Conservation (phyloP, 2,888 invertebrate species). For the Hirudinaria manillensis region DNA sequence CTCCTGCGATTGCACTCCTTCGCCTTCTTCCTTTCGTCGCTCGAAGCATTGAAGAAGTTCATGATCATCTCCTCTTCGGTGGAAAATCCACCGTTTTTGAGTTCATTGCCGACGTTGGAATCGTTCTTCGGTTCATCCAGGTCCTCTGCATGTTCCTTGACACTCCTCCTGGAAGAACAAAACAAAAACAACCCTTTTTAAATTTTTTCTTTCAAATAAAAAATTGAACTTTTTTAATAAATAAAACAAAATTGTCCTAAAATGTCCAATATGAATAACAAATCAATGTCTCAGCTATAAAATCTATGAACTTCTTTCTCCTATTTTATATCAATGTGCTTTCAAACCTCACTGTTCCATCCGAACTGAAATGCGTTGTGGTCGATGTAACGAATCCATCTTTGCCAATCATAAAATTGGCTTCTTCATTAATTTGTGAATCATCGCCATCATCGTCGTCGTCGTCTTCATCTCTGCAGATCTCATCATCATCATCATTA, state of each 20-base stretch:
- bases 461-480: not conserved
- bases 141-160: not conserved
- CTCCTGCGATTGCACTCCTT: not conserved
- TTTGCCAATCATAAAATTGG: not conserved
- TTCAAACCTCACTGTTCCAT: not conserved
- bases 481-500: slow-evolving; percentile 6
- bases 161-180: too few species aligned
- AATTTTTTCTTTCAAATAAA: not conserved
- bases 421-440: not conserved
- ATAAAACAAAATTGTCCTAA: not conserved
- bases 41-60: not conserved
- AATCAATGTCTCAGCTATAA: too few species aligned
- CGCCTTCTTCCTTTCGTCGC: not conserved
- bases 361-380: not conserved
- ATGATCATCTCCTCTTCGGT: slow-evolving; percentile 9
- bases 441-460: not conserved
- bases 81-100: too few species aligned
- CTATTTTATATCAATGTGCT: too few species aligned
- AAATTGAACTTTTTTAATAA: not conserved
- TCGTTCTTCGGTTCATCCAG: not conserved
- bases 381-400: not conserved
- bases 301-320: too few species aligned
- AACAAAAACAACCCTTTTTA: too few species aligned
- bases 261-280: not conserved
- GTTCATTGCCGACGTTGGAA: too few species aligned